Evolutionary conservation across 2,113 vertebrate genomes (phyloP).

Genomic region (Eudorcas thomsonii): DNA sequence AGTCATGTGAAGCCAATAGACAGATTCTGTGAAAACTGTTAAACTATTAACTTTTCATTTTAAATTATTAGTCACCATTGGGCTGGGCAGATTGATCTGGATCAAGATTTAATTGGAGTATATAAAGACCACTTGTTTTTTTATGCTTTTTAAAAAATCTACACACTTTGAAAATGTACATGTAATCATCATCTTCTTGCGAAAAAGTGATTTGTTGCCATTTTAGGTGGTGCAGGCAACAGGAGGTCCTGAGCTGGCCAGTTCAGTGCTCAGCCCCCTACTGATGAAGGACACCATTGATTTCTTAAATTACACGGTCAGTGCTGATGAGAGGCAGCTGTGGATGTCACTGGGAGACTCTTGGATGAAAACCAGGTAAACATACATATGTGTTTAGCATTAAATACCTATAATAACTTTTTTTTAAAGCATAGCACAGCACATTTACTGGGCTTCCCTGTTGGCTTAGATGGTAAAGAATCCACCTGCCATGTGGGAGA

Average conservation of each 20-base stretch:
- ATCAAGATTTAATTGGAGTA: neutral
- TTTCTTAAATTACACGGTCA: conserved; percentile 87
- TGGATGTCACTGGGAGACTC: conserved; percentile 92
- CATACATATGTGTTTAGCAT: neutral
- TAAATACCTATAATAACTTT: neutral
- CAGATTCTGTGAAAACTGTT: neutral
- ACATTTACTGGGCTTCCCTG: neutral
- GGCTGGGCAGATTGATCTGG: neutral
- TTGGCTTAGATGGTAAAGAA: neutral
- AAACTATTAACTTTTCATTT: neutral
- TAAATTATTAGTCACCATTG: neutral
- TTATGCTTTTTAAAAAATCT: neutral
- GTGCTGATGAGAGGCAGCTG: conserved; percentile 89
- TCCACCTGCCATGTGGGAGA: neutral
- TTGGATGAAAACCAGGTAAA: conserved; percentile 68
- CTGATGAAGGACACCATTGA: conserved; percentile 91
- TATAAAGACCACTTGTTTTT: neutral
- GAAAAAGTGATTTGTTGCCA: neutral
- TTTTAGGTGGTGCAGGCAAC: conserved; percentile 92
- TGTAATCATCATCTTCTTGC: neutral
- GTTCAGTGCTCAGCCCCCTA: conserved; percentile 90
- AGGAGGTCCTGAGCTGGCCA: conserved; percentile 90
- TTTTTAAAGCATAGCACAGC: neutral
- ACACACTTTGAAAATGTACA: neutral
- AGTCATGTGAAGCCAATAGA: neutral